Base-by-base conservation (phyloP, 2,113 vertebrate genomes). In the Aegotheles bennettii region DNA sequence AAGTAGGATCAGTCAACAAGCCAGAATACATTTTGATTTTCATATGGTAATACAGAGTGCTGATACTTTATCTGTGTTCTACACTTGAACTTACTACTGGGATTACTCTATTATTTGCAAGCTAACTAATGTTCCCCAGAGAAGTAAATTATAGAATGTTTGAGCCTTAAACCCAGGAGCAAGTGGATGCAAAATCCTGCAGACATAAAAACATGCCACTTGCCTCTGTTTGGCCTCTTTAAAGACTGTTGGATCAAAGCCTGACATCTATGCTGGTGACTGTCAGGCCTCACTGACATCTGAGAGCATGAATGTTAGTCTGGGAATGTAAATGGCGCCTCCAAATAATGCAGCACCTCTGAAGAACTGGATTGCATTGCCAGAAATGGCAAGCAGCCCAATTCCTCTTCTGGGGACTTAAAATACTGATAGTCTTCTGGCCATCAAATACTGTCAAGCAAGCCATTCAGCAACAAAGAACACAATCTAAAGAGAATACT, bases 321-420 rank as follows among this genome's bases (percentile, higher is more conserved):
- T 95, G 76, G 78, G 85, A 95, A 97, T 60, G 90, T 29, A 28
- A 94, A 76, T 8, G 54, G 83, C 31, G 21, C 91, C 94, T 94
- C 79, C 93, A 90, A 87, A 61, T 19, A 89, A 90, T 28, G 73
- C 87, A 92, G 91, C 86, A 93, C 93, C 93, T 96, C 92, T 28
- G 83, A 89, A 83, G 85, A 95, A 64, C 65, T n/a, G 80, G 38
- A 45, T 0, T 67, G 69, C 71, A 20, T 3, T 92, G 74, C 90
- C 95, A 92, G 80, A 51, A 79, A 36, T 67, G 90, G 83, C 85
- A 67, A 45, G 11, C 16, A 83, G 95, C 87, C 90, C 77, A 74
- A 6, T 57, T 64, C 48, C 42, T 64, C 48, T 74, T 36, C 80
- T 88, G 86, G 45, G 51, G 48, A 25, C n/a, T 45, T 38, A 24